These are phyloP conservation scores for Cataglyphis hispanica DNA, from an alignment of 1,140 invertebrate species.

Conservation along the genomic window DNA sequence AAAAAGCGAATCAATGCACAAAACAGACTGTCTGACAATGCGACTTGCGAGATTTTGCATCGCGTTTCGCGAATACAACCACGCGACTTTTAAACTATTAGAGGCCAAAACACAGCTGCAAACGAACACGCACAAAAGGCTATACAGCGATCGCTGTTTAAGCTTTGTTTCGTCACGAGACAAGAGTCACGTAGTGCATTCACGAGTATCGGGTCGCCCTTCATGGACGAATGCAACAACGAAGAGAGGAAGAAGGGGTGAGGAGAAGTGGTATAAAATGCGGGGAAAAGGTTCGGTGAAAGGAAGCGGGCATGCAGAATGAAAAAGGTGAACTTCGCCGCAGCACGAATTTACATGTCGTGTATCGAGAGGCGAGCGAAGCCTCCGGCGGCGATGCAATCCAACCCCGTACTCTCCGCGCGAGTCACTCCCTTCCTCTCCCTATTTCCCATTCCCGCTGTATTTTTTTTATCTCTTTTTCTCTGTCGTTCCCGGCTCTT, in stretches of 20 bases:
- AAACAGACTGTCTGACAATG: not conserved
- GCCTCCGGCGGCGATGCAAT: conserved; percentile 58
- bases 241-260: not conserved
- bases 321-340: conserved; percentile 50
- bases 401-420: conserved; percentile 10
- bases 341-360: conserved; percentile 69
- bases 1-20: not conserved
- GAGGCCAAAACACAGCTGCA: not conserved
- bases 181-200: conserved; percentile 54
- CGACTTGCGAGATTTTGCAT: not conserved
- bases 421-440: conserved; percentile 11
- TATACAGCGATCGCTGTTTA: conserved; percentile 46
- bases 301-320: conserved; percentile 56
- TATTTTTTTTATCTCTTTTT: not conserved
- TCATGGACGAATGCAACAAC: not conserved
- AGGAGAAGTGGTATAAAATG: conserved; percentile 17
- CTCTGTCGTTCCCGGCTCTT: not conserved
- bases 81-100: conserved; percentile 22
- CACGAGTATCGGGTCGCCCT: conserved; percentile 27
- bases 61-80: not conserved
- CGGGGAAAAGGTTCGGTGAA: conserved; percentile 7
- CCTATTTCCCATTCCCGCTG: not conserved
- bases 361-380: conserved; percentile 64
- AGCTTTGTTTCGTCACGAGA: conserved; percentile 40
- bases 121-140: conserved; percentile 12